Percentiles rank a stretch among this genome's conserved stretches.
Evolutionary conservation across 2,888 invertebrate species (phyloP).

Genomic region (Kuschelorhynchus macadamiae): DNA sequence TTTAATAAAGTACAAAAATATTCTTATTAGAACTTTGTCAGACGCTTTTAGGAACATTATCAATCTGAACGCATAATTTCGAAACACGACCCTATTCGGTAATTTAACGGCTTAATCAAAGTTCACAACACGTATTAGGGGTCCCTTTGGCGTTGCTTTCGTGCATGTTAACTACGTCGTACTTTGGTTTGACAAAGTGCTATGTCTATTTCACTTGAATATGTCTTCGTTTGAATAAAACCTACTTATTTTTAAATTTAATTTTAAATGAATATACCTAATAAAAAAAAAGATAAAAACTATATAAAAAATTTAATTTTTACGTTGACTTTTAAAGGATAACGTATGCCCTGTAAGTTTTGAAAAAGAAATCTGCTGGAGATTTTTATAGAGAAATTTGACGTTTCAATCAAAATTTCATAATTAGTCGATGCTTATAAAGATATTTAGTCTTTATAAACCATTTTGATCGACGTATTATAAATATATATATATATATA

Average conservation of each 20-base stretch:
- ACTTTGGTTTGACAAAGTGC: conserved; percentile 35
- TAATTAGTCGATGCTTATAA: too few species aligned
- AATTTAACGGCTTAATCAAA: conserved; percentile 50
- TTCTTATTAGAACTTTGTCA: conserved; percentile 46
- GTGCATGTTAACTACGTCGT: conserved; percentile 41
- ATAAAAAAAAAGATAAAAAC: too few species aligned
- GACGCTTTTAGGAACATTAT: conserved; percentile 42
- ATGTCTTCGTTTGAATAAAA: conserved; percentile 1
- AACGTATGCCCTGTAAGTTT: too few species aligned
- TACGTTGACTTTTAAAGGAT: too few species aligned
- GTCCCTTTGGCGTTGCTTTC: conserved; percentile 39
- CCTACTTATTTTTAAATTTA: background rate
- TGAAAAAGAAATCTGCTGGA: too few species aligned
- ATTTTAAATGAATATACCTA: too few species aligned
- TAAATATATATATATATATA: too few species aligned
- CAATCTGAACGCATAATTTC: conserved; percentile 49
- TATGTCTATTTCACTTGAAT: conserved; percentile 19
- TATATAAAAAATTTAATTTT: too few species aligned
- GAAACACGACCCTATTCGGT: conserved; percentile 48
- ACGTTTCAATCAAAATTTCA: too few species aligned
- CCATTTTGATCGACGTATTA: too few species aligned
- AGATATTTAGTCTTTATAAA: too few species aligned
- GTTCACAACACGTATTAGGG: conserved; percentile 50
- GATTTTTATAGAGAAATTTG: too few species aligned
- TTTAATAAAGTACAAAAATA: conserved; percentile 38